A percentile compares a stretch with the other conserved stretches of the same genome.
phyloP scores from a whole-genome alignment of 2,113 vertebrate genomes.

The Protobothrops mucrosquamatus region DNA sequence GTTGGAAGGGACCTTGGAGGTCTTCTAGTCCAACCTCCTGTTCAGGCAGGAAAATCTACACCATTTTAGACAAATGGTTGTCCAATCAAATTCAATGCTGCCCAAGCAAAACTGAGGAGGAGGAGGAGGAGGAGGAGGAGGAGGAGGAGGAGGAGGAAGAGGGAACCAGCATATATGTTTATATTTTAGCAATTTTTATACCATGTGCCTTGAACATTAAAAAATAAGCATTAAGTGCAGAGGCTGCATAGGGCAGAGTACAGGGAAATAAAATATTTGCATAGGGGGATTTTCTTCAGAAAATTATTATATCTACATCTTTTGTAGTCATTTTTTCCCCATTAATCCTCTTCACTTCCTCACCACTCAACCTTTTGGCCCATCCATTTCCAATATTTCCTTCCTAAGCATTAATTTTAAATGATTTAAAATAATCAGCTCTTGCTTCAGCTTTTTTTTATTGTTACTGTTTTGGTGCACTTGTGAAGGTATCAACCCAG shows the following conservation, averaged over 20 bases:
- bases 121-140: neutral
- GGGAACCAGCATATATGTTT: neutral
- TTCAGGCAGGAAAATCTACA: too few relatives aligned
- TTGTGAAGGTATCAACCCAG: constrained; percentile 42
- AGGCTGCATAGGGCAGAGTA: neutral
- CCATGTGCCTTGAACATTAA: neutral
- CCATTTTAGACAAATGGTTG: neutral
- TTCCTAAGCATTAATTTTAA: neutral
- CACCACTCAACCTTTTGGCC: neutral
- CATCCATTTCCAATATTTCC: neutral
- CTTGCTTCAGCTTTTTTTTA: neutral
- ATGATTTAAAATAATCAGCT: neutral
- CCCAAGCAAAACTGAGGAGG: neutral
- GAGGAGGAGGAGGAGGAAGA: too few relatives aligned
- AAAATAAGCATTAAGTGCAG: neutral
- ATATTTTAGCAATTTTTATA: neutral
- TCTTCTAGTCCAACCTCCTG: too few relatives aligned
- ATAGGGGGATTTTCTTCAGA: neutral
- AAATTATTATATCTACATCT: neutral
- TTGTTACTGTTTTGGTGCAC: neutral
- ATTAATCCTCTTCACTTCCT: neutral
- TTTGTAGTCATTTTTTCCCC: neutral
- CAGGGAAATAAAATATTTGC: neutral
- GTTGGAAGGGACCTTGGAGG: too few relatives aligned
- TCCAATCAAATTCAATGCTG: neutral